A percentile compares a stretch with the other conserved stretches of the same genome.
phyloP scores from a whole-genome alignment of 2,888 invertebrate genomes.

The Xanthia icteritia region DNA sequence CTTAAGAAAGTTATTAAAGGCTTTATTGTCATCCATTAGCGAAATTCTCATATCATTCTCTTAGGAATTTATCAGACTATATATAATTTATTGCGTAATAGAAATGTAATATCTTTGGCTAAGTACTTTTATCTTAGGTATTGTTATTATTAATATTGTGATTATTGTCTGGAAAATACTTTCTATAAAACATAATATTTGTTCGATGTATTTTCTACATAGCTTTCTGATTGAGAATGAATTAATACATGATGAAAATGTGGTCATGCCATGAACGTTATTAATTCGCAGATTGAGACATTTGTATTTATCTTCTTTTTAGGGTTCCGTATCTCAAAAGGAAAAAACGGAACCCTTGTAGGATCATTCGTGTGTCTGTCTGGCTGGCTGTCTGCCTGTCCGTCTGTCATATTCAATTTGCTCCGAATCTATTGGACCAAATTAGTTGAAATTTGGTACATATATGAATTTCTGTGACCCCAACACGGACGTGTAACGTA shows the following conservation, averaged over 20 bases:
- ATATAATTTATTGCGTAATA: constrained; percentile 31
- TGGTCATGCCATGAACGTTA: not conserved
- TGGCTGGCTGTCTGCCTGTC: too few species aligned
- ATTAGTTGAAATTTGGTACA: too few species aligned
- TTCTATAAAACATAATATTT: not conserved
- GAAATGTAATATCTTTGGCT: constrained; percentile 19
- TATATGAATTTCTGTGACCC: too few species aligned
- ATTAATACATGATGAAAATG: not conserved
- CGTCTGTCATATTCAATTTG: too few species aligned
- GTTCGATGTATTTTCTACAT: not conserved
- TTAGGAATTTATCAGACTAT: constrained; percentile 11
- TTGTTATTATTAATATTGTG: not conserved
- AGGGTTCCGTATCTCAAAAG: too few species aligned
- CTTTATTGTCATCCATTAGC: not conserved
- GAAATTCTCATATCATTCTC: not conserved
- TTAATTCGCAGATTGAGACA: not conserved
- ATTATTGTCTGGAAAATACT: not conserved
- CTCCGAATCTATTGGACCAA: too few species aligned
- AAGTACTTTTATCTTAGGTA: not conserved
- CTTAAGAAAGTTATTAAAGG: not conserved
- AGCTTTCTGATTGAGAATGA: too few species aligned
- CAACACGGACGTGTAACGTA: too few species aligned
- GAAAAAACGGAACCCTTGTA: too few species aligned
- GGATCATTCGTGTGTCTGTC: too few species aligned
- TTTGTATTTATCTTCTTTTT: too few species aligned